These are phyloP conservation scores for Apocheima hispidaria DNA, from an alignment of 2,888 invertebrate species.

Conservation along the genomic window DNA sequence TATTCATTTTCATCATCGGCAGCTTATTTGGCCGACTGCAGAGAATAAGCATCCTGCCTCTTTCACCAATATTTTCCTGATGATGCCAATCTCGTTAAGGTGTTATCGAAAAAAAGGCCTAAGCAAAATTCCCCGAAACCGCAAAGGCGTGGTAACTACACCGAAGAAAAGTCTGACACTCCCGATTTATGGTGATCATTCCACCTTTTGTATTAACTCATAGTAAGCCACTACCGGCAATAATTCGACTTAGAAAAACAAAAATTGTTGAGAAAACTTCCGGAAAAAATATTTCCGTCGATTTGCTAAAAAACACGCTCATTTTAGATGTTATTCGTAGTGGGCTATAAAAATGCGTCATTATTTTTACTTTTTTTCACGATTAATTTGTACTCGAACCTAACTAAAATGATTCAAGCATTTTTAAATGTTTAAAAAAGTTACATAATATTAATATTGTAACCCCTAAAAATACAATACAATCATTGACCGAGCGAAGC, in stretches of 20 bases:
- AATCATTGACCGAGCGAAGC: too few relatives aligned
- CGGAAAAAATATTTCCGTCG: conserved; percentile 27
- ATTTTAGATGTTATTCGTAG: conserved; percentile 16
- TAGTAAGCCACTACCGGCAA: conserved; percentile 32
- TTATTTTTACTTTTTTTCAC: not conserved
- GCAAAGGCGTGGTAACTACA: conserved; percentile 14
- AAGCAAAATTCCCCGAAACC: too few relatives aligned
- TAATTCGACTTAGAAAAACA: conserved; percentile 35
- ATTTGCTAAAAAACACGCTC: conserved; percentile 18
- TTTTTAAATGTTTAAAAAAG: too few relatives aligned
- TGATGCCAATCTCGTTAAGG: too few relatives aligned
- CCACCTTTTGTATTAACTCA: conserved; percentile 47
- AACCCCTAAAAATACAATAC: too few relatives aligned
- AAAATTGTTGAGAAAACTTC: conserved; percentile 27
- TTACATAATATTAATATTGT: too few relatives aligned
- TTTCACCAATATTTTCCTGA: too few relatives aligned
- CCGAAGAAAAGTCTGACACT: conserved; percentile 37
- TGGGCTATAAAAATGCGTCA: conserved; percentile 2
- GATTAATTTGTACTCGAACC: not conserved
- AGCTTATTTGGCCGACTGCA: too few relatives aligned
- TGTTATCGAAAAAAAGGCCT: too few relatives aligned
- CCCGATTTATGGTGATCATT: conserved; percentile 47
- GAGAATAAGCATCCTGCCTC: too few relatives aligned
- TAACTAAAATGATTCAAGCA: too few relatives aligned
- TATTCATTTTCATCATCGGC: too few relatives aligned